Base-by-base conservation (phyloP, 37 sponge, comb jelly and placozoan genomes). In the Cliona cf. orientalis region DNA sequence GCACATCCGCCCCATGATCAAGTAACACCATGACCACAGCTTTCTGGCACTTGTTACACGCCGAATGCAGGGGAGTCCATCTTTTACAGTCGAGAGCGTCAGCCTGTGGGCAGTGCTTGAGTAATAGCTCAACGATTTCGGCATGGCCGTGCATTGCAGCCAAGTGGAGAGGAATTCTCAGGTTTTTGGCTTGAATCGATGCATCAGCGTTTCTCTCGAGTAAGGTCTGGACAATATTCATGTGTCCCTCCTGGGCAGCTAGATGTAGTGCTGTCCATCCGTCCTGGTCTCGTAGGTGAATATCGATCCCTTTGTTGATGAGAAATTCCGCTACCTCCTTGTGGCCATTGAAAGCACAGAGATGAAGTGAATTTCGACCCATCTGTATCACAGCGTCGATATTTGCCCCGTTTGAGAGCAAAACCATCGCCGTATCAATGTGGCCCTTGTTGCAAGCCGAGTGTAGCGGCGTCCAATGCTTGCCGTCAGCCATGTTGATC, bases 321-420 rank as follows among this genome's bases (percentile, higher is more conserved):
- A 92, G 71, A 40, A 79, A 80, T 36, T 68, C 63, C 0, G 87
- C 87, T 1, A 87, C 76, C 36, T 67, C 55, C 39, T 59, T 74
- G 76, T 84, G 91, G 41, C 91, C 91, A 56, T 90, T 90, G 71
- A 85, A 90, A 45, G 81, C 75, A 69, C 85, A 84, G 33, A 90
- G 80, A 35, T 91, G 91, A 36, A 91, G 86, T n/a, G 91, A 72
- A 53, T 92, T 92, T 29, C 93, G 79, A 23, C 93, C 93, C 88
- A 92, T 92, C 26, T 82, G 86, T 37, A 92, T 92, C 36, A 83
- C 66, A 56, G 87, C 67, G 55, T 92, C 75, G 73, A 87, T 79
- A 28, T 87, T 81, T 36, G 88, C 88, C 41, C 81, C 81, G 7
- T 83, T 69, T 41, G 34, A n/a, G 0, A 87, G 41, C 36, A 92